Evolutionary conservation across 2,888 invertebrate genomes (phyloP), one percentile per base, ranked within the genome.

Genomic region (Agelastica alni): DNA sequence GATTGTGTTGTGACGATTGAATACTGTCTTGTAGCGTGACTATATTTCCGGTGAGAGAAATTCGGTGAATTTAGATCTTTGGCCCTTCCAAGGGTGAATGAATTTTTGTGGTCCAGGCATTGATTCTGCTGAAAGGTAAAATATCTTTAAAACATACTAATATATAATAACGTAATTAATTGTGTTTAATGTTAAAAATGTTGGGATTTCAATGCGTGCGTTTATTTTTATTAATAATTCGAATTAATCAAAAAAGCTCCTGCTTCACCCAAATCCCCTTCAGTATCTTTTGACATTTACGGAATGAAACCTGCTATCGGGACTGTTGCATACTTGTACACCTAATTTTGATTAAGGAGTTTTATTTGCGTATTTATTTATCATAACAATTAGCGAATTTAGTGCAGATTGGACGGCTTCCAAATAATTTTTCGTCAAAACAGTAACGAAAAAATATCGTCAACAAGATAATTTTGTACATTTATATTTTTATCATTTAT

Each of bases 61-160:
- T 52, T 44, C 18, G 22, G 43, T 48, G 49, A 46, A 46, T 20
- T 39, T 34, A 52, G 31, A 37, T 17, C 16, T 13, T 39, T 58
- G 47, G 42, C 48, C 42, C 26, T 39, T 43, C 20, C 31, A 48
- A 36, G 51, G 58, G 55, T 56, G 56, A 53, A 49, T 42, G 46
- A 44, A 51, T 55, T 51, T 43, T 10, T 26, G 20, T 41, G 34
- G 26, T 48, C 37, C 32, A 30, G 36, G 34, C 43, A 48, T 44
- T 43, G 31, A 52, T 43, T 52, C 41, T 48, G 13, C 10, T 18
- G 20, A 41, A 16, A 48, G 48, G 48, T 48, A 48, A 47, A 14
- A 31, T 31, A n/a, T 10, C 12, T 10, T n/a, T 31, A 5, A 31
- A 31, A 10, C 12, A n/a, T 5, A 12, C 22, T 22, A 7, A 5